phyloP scores from a whole-genome alignment of 2,797 vertebrate species.

The Acipenser ruthenus region DNA sequence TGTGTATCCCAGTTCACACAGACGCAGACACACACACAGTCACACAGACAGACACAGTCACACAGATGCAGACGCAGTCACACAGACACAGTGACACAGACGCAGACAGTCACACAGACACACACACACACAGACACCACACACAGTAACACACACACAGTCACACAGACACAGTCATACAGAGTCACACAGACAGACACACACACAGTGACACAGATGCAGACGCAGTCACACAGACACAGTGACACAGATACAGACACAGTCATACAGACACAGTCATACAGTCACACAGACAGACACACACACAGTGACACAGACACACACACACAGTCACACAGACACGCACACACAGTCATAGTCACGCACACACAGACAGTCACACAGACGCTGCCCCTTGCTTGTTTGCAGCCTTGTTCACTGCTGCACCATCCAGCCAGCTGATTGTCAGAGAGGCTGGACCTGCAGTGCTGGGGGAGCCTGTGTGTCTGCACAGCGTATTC shows the following conservation, averaged over 20 bases:
- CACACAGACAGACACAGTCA: neutral
- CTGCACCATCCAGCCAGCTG: no score
- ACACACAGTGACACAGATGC: neutral
- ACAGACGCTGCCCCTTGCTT: no score
- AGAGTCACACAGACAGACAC: neutral
- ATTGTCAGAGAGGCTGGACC: no score
- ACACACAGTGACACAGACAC: neutral
- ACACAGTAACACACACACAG: slow-evolving; percentile 15
- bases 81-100: neutral
- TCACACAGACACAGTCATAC: neutral
- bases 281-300: slow-evolving; percentile 30
- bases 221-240: neutral
- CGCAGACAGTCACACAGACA: neutral
- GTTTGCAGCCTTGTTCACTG: no score
- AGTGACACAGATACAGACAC: slow-evolving; percentile 13
- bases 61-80: neutral
- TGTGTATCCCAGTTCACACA: slow-evolving; percentile 25
- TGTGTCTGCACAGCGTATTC: no score
- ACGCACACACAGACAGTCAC: neutral
- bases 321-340: neutral
- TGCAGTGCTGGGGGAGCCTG: no score
- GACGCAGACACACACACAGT: neutral
- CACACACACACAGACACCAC: slow-evolving; percentile 1
- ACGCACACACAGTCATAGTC: neutral
- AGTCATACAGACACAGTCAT: slow-evolving; percentile 38